These are phyloP conservation scores for Trachelipus rathkii DNA, from an alignment of 1,140 invertebrate species.

Conservation along the genomic window DNA sequence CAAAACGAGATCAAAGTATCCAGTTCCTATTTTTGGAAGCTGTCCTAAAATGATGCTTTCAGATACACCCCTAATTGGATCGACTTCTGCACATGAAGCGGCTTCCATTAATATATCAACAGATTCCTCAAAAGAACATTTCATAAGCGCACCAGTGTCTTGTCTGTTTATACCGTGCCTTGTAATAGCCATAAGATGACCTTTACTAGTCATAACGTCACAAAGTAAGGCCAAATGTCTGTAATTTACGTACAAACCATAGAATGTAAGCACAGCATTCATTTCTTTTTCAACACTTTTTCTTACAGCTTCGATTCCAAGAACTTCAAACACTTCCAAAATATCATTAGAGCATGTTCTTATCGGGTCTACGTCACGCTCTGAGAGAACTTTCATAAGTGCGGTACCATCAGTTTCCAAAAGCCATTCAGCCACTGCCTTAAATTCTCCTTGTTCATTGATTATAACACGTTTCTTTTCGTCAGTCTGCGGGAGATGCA, in stretches of 20 bases:
- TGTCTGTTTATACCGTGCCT: constrained; percentile 99
- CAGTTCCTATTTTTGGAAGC: constrained; percentile 86
- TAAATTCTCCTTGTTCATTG: constrained; percentile 96
- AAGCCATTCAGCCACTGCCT: constrained; percentile 98
- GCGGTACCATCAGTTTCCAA: constrained; percentile 98
- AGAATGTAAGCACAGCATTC: constrained; percentile 98
- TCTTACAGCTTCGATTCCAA: constrained; percentile 98
- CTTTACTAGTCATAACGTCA: constrained; percentile 99
- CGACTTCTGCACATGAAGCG: constrained; percentile 92
- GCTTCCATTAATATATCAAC: constrained; percentile 98
- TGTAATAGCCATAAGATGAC: constrained; percentile 99
- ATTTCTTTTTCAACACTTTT: constrained; percentile 99
- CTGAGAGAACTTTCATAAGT: constrained; percentile 87
- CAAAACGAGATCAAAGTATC: constrained; percentile 92
- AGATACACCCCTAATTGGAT: constrained; percentile 97
- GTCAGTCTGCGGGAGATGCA: constrained; percentile 98
- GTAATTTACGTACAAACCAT: constrained; percentile 99
- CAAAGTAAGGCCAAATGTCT: constrained; percentile 97
- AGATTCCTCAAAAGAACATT: constrained; percentile 91
- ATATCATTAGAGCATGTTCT: constrained; percentile 98
- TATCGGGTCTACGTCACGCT: constrained; percentile 93
- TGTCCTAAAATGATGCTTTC: constrained; percentile 99
- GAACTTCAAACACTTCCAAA: constrained; percentile 96
- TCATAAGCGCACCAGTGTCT: constrained; percentile 98
- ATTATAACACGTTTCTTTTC: constrained; percentile 96